Conservation (phyloP, 2,113 vertebrate genomes). For the Amphiprion ocellaris region DNA sequence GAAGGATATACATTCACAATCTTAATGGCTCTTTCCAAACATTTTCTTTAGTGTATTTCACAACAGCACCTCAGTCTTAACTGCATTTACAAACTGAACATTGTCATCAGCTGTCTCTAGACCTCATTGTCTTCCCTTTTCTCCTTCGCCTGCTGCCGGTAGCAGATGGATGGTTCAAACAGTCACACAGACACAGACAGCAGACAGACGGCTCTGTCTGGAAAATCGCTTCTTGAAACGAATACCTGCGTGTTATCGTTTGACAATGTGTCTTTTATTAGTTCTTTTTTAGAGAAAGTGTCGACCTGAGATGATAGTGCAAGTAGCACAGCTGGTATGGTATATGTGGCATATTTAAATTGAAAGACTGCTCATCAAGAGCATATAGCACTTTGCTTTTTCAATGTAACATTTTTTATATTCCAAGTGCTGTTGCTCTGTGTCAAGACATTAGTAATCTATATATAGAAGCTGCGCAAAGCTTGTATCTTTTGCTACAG, state of each 20-base stretch:
- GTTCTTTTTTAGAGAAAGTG: constrained; percentile 17
- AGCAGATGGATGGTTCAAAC: constrained; percentile 69
- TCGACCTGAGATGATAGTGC: constrained; percentile 23
- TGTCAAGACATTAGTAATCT: neutral
- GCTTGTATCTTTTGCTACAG: too few relatives aligned
- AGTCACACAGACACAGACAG: constrained; percentile 47
- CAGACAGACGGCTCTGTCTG: constrained; percentile 64
- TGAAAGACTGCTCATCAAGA: neutral
- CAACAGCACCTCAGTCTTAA: neutral
- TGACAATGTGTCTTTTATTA: neutral
- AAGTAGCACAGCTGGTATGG: constrained; percentile 1
- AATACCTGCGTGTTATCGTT: constrained; percentile 26
- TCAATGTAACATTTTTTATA: too few relatives aligned
- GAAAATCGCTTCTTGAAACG: constrained; percentile 51
- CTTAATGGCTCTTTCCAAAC: constrained; percentile 2
- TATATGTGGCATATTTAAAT: neutral
- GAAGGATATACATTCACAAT: neutral
- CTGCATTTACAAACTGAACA: constrained; percentile 39
- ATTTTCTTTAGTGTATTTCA: constrained; percentile 7
- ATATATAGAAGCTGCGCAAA: neutral
- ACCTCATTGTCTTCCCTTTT: constrained; percentile 37
- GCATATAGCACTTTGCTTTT: neutral
- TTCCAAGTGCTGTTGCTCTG: too few relatives aligned
- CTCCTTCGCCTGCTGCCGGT: constrained; percentile 25
- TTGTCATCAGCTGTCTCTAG: constrained; percentile 26